Evolutionary conservation across 1,140 invertebrate genomes (phyloP).

Genomic region (Zaprionus ornatus): DNA sequence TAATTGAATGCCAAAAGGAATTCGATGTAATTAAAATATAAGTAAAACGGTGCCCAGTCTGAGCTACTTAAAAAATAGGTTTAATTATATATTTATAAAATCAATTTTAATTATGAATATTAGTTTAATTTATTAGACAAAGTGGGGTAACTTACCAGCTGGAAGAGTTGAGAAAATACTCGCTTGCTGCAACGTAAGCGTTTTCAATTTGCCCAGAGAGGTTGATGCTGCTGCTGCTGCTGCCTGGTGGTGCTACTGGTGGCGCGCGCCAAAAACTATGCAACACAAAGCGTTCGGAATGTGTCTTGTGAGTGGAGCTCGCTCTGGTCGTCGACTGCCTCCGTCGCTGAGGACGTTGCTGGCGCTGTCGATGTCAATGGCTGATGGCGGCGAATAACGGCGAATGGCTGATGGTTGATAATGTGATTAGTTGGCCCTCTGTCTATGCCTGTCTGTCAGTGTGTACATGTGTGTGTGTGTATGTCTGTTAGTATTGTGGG

Average conservation of each 20-base stretch:
- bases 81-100: background rate
- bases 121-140: background rate
- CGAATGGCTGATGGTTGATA: conserved; percentile 60
- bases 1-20: background rate
- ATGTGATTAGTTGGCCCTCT: conserved; percentile 74
- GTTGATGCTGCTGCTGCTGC: background rate
- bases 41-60: background rate
- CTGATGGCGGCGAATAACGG: conserved; percentile 32
- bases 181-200: conserved; percentile 18
- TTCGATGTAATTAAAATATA: no score
- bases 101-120: background rate
- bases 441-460: conserved; percentile 42
- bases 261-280: conserved; percentile 73
- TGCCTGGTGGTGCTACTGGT: background rate
- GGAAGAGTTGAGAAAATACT: conserved; percentile 54
- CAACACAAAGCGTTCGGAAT: conserved; percentile 56
- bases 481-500: conserved; percentile 42
- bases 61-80: background rate
- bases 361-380: conserved; percentile 31
- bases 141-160: conserved; percentile 58
- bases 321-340: conserved; percentile 49
- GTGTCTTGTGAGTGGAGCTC: conserved; percentile 46
- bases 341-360: conserved; percentile 39
- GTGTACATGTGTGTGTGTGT: conserved; percentile 6
- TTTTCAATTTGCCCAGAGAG: background rate